Conservation (phyloP, 2,797 vertebrate species). For the Sciurus vulgaris region DNA sequence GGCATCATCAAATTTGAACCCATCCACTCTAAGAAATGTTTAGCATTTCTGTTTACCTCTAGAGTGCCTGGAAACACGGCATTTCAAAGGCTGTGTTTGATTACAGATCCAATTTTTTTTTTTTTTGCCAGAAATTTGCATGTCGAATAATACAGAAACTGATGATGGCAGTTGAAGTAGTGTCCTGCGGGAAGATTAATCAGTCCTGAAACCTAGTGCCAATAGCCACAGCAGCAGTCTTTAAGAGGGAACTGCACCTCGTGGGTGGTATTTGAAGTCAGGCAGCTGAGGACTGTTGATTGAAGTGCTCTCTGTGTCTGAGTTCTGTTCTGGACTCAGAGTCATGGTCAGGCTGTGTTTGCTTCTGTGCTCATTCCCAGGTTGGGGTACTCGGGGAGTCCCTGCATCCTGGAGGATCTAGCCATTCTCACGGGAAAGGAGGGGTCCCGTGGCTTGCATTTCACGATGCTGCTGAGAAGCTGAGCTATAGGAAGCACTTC, state of each 20-base stretch:
- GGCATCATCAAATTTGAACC: neutral
- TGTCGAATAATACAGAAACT: neutral
- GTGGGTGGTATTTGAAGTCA: neutral
- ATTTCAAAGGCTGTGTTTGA: conserved; percentile 51
- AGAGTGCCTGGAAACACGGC: neutral
- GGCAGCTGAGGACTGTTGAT: neutral
- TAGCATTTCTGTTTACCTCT: conserved; percentile 14
- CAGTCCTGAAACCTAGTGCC: neutral
- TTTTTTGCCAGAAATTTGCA: conserved; percentile 32
- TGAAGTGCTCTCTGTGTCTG: neutral
- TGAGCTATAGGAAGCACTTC: neutral
- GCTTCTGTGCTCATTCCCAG: neutral
- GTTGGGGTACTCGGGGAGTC: neutral
- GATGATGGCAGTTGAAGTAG: neutral
- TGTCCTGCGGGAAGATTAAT: conserved; percentile 41
- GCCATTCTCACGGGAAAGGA: neutral
- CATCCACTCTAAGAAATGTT: neutral
- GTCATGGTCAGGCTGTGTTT: too few species aligned
- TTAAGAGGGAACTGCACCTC: neutral
- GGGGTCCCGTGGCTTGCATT: neutral
- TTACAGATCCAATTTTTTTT: neutral
- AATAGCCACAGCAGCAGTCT: neutral
- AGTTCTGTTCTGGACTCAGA: neutral
- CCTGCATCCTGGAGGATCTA: neutral
- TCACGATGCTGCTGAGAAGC: neutral